These are phyloP conservation scores for Lepidocolaptes lacrymiger DNA, from an alignment of 2,797 vertebrate genomes.

Conservation along the genomic window DNA sequence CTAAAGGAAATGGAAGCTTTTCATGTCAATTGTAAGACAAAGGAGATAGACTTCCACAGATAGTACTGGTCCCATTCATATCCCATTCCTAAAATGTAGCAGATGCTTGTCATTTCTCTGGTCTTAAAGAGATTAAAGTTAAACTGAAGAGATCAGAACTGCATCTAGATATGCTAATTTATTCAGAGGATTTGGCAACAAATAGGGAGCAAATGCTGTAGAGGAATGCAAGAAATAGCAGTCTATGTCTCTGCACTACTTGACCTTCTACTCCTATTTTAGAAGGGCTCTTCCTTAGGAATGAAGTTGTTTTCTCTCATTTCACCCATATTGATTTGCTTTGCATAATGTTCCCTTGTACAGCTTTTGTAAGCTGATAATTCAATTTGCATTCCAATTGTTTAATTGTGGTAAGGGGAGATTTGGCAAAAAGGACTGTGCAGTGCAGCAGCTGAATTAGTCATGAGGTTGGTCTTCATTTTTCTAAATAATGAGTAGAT, in stretches of 20 bases:
- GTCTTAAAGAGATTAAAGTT: not conserved
- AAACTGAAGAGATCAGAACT: not conserved
- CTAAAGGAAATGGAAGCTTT: not conserved
- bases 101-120: not conserved
- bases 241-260: not conserved
- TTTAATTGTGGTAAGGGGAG: not conserved
- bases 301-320: not conserved
- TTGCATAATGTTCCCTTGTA: not conserved
- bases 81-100: not conserved
- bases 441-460: not conserved
- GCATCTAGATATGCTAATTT: not conserved
- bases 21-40: not conserved
- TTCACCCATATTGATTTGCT: not conserved
- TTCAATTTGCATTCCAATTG: not conserved
- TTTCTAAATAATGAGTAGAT: constrained; percentile 14
- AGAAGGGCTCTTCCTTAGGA: not conserved
- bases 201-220: not conserved
- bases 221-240: not conserved
- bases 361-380: not conserved
- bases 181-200: not conserved
- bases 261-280: not conserved
- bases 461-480: not conserved
- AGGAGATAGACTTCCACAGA: not conserved
- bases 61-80: not conserved
- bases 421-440: not conserved